Percentiles rank a stretch among this genome's conserved stretches.
phyloP scores from a whole-genome alignment of 92 coral and sea anemone species.

The Heliopora coerulea region DNA sequence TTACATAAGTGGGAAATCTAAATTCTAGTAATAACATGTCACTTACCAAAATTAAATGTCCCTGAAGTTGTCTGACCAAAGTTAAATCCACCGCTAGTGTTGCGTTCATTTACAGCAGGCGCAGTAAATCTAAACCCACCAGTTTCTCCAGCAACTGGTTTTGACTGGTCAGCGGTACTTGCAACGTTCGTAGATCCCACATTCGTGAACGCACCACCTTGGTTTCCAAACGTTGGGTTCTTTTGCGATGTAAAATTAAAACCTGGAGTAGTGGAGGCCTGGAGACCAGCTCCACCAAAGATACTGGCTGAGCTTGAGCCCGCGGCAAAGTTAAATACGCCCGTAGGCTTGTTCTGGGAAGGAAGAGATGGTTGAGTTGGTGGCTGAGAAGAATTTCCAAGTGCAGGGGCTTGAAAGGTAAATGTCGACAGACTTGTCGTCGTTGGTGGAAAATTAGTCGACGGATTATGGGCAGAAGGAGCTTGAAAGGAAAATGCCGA shows the following conservation, averaged over 20 bases:
- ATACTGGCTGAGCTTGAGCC: not conserved
- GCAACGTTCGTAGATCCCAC: not conserved
- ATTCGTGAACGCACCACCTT: not conserved
- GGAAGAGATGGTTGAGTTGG: not conserved
- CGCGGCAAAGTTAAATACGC: not conserved
- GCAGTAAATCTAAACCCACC: constrained; percentile 18
- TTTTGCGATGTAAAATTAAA: not conserved
- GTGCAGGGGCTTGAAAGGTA: not conserved
- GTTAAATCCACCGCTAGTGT: constrained; percentile 7
- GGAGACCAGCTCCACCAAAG: not conserved
- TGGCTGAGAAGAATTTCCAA: not conserved
- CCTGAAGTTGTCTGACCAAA: constrained; percentile 3
- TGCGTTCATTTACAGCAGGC: constrained; percentile 5
- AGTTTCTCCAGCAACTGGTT: too few species aligned
- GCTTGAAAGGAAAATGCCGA: constrained; percentile 5
- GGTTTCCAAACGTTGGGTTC: not conserved
- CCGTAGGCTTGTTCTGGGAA: constrained; percentile 7
- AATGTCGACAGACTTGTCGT: not conserved
- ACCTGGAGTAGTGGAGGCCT: not conserved
- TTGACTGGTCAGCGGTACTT: not conserved
- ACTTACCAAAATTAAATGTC: constrained; percentile 27
- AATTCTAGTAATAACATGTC: too few species aligned
- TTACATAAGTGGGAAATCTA: too few species aligned
- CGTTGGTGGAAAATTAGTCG: not conserved
- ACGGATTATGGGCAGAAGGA: not conserved